Evolutionary conservation across 2,113 vertebrate species (phyloP).

Genomic region (Pristiophorus japonicus): DNA sequence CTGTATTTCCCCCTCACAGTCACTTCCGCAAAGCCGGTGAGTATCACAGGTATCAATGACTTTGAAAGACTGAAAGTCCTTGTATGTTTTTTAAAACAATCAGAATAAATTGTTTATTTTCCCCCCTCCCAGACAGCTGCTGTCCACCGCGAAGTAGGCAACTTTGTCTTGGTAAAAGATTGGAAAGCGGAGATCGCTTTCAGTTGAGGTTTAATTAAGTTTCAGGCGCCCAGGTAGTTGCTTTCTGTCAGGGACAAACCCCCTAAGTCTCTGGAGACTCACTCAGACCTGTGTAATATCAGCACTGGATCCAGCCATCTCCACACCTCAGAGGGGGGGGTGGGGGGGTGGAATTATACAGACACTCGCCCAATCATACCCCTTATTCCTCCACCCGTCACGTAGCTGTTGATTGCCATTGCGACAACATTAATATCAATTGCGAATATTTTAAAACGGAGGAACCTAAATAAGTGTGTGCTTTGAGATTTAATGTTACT

Average conservation of each 20-base stretch:
- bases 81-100: not conserved
- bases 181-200: constrained; percentile 39
- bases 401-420: not conserved
- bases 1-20: constrained; percentile 43
- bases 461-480: too few species aligned
- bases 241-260: constrained; percentile 44
- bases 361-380: not conserved
- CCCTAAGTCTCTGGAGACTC: constrained; percentile 59
- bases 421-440: too few species aligned
- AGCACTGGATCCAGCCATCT: constrained; percentile 52
- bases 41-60: constrained; percentile 7
- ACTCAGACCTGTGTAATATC: constrained; percentile 54
- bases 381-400: not conserved
- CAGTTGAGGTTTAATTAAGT: constrained; percentile 36
- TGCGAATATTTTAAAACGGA: not conserved
- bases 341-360: not conserved
- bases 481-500: not conserved
- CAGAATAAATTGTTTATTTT: not conserved
- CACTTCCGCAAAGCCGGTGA: not conserved
- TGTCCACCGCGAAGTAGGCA: not conserved
- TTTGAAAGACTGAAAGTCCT: not conserved
- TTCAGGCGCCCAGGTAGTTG: constrained; percentile 2
- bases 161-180: constrained; percentile 29
- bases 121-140: not conserved
- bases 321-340: constrained; percentile 47